Evolutionary conservation across 2,888 invertebrate species (phyloP).

Genomic region (Ormyrus pomaceus): DNA sequence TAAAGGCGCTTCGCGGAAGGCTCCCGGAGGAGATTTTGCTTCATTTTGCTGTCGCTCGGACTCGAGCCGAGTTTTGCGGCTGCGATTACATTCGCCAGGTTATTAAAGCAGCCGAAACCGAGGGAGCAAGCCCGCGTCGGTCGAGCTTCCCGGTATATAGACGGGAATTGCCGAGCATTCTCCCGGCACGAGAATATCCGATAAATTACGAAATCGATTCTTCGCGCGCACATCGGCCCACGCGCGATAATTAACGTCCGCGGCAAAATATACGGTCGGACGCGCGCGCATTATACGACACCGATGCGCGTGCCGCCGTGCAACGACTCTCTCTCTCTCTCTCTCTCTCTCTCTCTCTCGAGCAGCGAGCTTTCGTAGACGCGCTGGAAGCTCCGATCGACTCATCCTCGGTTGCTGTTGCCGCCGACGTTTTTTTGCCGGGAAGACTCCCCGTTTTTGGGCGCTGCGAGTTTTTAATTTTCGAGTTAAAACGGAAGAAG

Average conservation of each 20-base stretch:
- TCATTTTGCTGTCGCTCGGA: not conserved
- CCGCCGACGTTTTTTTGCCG: too few species aligned
- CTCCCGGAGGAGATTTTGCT: not conserved
- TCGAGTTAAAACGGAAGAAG: too few species aligned
- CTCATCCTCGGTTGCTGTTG: too few species aligned
- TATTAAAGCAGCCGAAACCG: too few species aligned
- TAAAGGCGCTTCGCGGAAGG: slow-evolving; percentile 3
- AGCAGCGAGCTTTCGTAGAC: too few species aligned
- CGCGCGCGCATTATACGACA: not conserved
- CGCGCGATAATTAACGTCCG: slow-evolving; percentile 42
- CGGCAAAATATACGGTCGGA: slow-evolving; percentile 37
- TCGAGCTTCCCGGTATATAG: not conserved
- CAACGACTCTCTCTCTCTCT: not conserved
- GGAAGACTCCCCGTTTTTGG: too few species aligned
- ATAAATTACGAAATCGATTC: slow-evolving; percentile 45
- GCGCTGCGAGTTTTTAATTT: too few species aligned
- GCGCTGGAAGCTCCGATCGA: too few species aligned
- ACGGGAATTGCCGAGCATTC: not conserved
- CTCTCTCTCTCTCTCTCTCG: not conserved
- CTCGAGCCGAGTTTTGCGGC: too few species aligned
- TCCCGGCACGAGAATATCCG: not conserved
- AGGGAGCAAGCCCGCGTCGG: not conserved
- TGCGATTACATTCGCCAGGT: too few species aligned
- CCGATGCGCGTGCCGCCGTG: not conserved
- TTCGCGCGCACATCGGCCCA: slow-evolving; percentile 24